Conservation (phyloP, 2,113 vertebrate species). For the Craseonycteris thonglongyai region DNA sequence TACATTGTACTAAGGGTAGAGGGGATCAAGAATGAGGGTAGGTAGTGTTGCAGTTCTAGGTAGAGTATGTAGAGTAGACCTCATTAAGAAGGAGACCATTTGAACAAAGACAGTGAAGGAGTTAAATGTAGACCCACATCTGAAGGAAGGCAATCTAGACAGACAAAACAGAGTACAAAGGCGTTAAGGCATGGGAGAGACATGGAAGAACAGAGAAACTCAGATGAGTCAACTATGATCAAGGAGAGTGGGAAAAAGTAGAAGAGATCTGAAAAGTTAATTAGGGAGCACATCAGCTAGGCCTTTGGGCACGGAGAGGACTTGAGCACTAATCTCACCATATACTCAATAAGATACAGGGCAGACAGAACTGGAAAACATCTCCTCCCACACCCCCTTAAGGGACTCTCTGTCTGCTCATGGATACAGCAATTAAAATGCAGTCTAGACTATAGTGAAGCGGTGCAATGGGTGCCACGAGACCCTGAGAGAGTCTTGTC, state of each 20-base stretch:
- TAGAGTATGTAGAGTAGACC: rapidly evolving
- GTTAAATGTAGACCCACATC: not conserved
- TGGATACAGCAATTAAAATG: not conserved
- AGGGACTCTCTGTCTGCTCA: not conserved
- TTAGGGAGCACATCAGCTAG: not conserved
- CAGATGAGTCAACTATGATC: rapidly evolving
- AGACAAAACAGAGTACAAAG: not conserved
- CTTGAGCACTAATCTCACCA: not conserved
- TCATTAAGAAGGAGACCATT: not conserved
- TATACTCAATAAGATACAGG: not conserved
- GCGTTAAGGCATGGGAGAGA: not conserved
- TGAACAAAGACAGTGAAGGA: not conserved
- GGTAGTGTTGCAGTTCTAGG: not conserved
- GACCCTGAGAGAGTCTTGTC: not conserved
- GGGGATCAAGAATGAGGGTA: not conserved
- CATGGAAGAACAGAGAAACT: not conserved
- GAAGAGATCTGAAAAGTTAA: not conserved
- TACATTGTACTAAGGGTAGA: not conserved
- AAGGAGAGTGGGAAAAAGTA: not conserved
- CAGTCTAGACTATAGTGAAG: not conserved
- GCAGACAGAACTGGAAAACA: not conserved
- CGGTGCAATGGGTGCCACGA: rapidly evolving
- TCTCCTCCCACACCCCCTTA: rapidly evolving
- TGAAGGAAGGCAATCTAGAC: not conserved
- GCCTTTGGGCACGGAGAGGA: not conserved